Base-by-base conservation (phyloP, 2,797 vertebrate species). In the Phaenicophaeus curvirostris region DNA sequence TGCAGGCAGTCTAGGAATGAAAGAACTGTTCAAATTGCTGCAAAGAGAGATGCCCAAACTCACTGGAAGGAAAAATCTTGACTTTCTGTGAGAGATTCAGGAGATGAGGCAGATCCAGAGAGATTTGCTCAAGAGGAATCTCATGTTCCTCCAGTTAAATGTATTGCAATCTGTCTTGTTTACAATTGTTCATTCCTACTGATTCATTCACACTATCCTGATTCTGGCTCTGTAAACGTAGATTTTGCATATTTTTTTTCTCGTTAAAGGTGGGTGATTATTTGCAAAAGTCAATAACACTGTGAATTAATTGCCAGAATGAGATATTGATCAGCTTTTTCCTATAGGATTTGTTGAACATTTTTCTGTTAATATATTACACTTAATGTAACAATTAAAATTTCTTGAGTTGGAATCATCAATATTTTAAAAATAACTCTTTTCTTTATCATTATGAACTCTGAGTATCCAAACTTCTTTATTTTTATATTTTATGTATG, bases 41-140 rank as follows among this genome's bases (percentile, higher is more conserved):
- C 33, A 57, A 18, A 0, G 0, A 57, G 21, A 85, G 30, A 27
- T 54, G 4, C 16, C 14, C 3, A 3, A 90, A 61, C 59, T 68
- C 27, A 55, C 5, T 24, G 15, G 19, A 59, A 77, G 28, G 37
- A 87, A 83, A 83, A 57, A 57, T 9, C 23, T 24, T 53, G 28
- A 51, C 13, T 67, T 77, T 66, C 28, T 31, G 2, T 5, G 39
- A 59, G 31, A 73, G n/a, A 65, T n/a, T 35, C 11, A 87, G 55
- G 63, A 81, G 11, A 76, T 35, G n/a, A 74, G 13, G 19, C 51
- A 66, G 54, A 73, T 79, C 7, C 6, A 82, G 42, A 35, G 30
- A 79, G 35, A 13, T 68, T 88, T 15, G 30, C 39, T 87, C 18
- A 66, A 42, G 41, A 58, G 5, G 15, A 31, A 5, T 54, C 21